Evolutionary conservation across 2,888 invertebrate species (phyloP), one percentile per base, ranked within the genome.

Genomic region (Trichopoda pennipes): DNA sequence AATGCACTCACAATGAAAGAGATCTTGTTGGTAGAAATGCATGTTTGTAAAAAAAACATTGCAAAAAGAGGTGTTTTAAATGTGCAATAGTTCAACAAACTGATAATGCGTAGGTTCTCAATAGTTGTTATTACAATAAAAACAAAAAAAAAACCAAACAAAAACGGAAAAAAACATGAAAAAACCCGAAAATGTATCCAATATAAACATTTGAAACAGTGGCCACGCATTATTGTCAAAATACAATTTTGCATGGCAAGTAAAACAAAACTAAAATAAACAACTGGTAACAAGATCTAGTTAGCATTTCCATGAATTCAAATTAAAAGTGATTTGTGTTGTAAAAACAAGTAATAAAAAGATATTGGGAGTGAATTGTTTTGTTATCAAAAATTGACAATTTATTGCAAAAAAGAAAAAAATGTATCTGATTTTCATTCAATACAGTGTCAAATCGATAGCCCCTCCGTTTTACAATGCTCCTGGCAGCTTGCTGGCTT

Each of bases 151-250:
- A 72, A 53, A 72, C 14, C 14, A 38, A 38, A 14, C 6, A 60
- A 19, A 10, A 72, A 61, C n/a, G n/a, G 23, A 35, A 47, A 74
- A 42, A 16, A 28, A 7, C 28, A 28, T 6, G 28, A 28, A 28
- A 4, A 28, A 28, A 4, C 6, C 35, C 53, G 44, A n/a, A 35
- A 69, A n/a, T n/a, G n/a, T n/a, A n/a, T n/a, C n/a, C n/a, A n/a
- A n/a, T n/a, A n/a, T n/a, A n/a, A 69, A 69, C 7, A 55, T 53
- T 70, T 16, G 21, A 76, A 79, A 80, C 79, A 69, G 79, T 80
- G 73, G 79, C 79, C 74, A 80, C 79, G 74, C 79, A 80, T 74
- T 80, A 63, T 69, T 49, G 55, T 49, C 35, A 58, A 68, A 72
- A 70, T 56, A 70, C 23, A 56, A 56, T 49, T 44, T 44, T 61